These are phyloP conservation scores for Oncorhynchus mykiss DNA, from an alignment of 2,113 vertebrate species.

Conservation along the genomic window DNA sequence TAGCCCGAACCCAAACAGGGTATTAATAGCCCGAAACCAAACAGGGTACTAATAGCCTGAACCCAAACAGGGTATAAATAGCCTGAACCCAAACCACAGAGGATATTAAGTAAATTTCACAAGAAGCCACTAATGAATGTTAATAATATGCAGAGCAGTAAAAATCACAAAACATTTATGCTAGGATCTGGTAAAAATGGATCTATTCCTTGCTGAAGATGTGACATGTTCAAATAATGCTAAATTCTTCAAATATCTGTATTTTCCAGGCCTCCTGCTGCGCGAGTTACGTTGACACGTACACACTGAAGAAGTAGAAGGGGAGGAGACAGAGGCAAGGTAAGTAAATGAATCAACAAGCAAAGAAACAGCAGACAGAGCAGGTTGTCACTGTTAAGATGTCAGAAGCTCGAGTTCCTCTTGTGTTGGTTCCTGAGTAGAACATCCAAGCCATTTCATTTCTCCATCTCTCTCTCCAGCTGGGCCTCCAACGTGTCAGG, in stretches of 20 bases:
- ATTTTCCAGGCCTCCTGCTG: constrained; percentile 35
- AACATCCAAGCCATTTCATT: constrained; percentile 14
- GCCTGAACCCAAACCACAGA: background rate
- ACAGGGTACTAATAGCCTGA: background rate
- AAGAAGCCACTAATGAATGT: constrained; percentile 50
- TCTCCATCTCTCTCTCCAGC: background rate
- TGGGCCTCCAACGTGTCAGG: constrained; percentile 18
- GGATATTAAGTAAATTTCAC: constrained; percentile 49
- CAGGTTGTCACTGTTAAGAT: background rate
- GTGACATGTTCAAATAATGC: constrained; percentile 62
- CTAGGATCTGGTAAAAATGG: constrained; percentile 62
- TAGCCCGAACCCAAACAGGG: too few relatives aligned
- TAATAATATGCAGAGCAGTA: constrained; percentile 45
- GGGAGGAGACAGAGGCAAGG: background rate
- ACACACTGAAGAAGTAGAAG: background rate
- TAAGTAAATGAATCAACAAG: background rate
- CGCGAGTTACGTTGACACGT: background rate
- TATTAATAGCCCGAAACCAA: too few relatives aligned
- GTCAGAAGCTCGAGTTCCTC: background rate
- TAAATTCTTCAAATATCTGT: constrained; percentile 7
- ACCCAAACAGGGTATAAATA: too few relatives aligned
- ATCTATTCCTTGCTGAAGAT: constrained; percentile 67
- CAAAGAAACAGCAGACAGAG: background rate
- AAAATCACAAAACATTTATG: constrained; percentile 28
- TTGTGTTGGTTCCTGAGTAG: background rate